phyloP scores from a whole-genome alignment of 2,888 invertebrate genomes.

The Polydrusus pterygomalis region DNA sequence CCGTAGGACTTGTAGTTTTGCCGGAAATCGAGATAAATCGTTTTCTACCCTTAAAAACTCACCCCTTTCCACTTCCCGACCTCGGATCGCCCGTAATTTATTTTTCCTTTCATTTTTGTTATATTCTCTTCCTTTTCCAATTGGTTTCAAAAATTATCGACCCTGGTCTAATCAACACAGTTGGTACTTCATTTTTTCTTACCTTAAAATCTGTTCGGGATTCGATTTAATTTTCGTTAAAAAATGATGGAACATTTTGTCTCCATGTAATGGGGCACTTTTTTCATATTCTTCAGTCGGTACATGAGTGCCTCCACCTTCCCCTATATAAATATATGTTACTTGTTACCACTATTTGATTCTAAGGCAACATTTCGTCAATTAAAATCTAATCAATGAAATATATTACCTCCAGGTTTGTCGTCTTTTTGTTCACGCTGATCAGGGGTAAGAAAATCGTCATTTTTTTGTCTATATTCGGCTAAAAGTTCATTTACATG shows the following conservation, averaged over 20 bases:
- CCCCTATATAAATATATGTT: neutral
- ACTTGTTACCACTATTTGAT: no score
- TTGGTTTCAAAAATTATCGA: no score
- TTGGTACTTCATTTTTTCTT: no score
- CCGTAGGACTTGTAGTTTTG: no score
- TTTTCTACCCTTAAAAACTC: no score
- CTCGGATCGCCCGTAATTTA: no score
- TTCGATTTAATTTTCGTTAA: slow-evolving; percentile 81
- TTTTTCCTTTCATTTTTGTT: no score
- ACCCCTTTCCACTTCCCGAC: no score
- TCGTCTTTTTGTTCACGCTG: neutral
- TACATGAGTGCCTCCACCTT: slow-evolving; percentile 35
- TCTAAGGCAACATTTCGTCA: no score
- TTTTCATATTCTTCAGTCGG: slow-evolving; percentile 86
- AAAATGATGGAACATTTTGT: slow-evolving; percentile 88
- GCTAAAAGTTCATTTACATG: slow-evolving; percentile 79
- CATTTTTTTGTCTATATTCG: slow-evolving; percentile 75
- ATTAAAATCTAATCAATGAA: neutral
- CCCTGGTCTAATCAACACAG: no score
- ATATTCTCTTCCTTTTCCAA: no score
- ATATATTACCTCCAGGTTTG: slow-evolving; percentile 16
- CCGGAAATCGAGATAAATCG: no score
- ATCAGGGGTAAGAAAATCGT: slow-evolving; percentile 36
- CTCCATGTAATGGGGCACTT: slow-evolving; percentile 86
- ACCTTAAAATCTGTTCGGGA: slow-evolving; percentile 91